Evolutionary conservation across 2,797 vertebrate species (phyloP), one percentile per base, ranked within the genome.

Genomic region (Fistularia commersonii): DNA sequence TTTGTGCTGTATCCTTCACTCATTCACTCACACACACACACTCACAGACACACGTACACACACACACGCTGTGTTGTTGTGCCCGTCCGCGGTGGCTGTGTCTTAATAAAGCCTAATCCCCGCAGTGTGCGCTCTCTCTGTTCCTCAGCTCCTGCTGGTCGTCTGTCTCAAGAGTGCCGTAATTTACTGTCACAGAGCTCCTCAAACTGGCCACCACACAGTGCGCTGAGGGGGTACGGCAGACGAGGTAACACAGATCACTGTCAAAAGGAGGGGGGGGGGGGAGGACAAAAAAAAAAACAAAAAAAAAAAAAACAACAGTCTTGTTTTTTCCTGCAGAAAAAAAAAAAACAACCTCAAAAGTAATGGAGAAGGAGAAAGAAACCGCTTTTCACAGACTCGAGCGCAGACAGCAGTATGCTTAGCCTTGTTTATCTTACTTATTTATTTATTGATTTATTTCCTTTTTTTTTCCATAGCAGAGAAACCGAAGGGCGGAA

Each of bases 161-260:
- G 70, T 66, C 79, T 77, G 79, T 86, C 86, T 89, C 81, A 64
- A 82, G 84, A 84, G 81, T 69, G 78, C 74, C 66, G 69, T 89
- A 86, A 90, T 89, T 89, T 89, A 86, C 87, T 80, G 84, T 88
- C 86, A 84, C 81, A 78, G 57, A 87, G 84, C 83, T 85, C 78
- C 78, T 87, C 82, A 83, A 85, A 82, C 77, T 57, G 76, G 79
- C 80, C 77, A 60, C 64, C 80, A 83, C 77, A 63, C 82, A 46
- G 74, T 6, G 81, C 64, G 41, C 79, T n/a, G 77, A 69, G 76
- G 83, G 77, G 74, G 78, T 70, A 57, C 15, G 41, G 65, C 63
- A 57, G 59, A 60, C 76, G 45, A 56, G 81, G 71, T 70, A 74
- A 70, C 72, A 69, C 67, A 68, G 66, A 82, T 81, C 79, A 76